Evolutionary conservation across 1,140 invertebrate species (phyloP).

Genomic region (Aradophagus sp.): DNA sequence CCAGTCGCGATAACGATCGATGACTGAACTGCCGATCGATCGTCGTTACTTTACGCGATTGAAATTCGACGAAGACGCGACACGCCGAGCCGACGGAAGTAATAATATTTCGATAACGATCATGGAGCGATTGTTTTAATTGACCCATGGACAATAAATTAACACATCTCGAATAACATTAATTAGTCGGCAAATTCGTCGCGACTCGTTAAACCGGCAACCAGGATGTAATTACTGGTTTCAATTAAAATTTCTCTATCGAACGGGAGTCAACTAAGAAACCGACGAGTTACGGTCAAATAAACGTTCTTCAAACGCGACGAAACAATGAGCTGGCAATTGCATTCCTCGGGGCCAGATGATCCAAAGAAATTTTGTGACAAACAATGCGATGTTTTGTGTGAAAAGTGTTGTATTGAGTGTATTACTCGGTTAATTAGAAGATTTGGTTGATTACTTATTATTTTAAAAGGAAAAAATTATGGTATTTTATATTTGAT

Average conservation of each 20-base stretch:
- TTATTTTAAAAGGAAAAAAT: too few relatives aligned
- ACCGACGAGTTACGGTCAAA: conserved; percentile 7
- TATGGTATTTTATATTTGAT: too few relatives aligned
- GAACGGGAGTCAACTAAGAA: conserved; percentile 22
- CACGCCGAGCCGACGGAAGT: too few relatives aligned
- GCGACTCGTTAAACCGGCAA: conserved; percentile 22
- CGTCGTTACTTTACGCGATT: too few relatives aligned
- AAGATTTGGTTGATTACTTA: too few relatives aligned
- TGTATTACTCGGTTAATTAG: too few relatives aligned
- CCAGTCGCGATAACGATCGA: too few relatives aligned
- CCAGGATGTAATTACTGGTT: conserved; percentile 40
- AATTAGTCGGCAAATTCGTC: conserved; percentile 30
- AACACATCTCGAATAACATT: conserved; percentile 28
- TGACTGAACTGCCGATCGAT: too few relatives aligned
- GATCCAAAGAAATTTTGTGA: too few relatives aligned
- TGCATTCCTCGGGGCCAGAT: conserved; percentile 2
- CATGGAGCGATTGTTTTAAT: conserved; percentile 21
- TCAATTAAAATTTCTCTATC: conserved; percentile 46
- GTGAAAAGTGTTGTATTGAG: too few relatives aligned
- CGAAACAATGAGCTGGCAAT: conserved; percentile 27
- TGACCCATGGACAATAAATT: conserved; percentile 30
- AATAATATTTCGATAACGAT: conserved; percentile 9
- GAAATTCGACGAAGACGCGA: too few relatives aligned
- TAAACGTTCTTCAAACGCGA: conserved; percentile 23
- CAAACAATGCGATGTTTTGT: too few relatives aligned